Percentiles rank a stretch among this genome's conserved stretches.
These are phyloP conservation scores for Fabriciana adippe DNA, from an alignment of 2,888 invertebrate species.

Conservation along the genomic window DNA sequence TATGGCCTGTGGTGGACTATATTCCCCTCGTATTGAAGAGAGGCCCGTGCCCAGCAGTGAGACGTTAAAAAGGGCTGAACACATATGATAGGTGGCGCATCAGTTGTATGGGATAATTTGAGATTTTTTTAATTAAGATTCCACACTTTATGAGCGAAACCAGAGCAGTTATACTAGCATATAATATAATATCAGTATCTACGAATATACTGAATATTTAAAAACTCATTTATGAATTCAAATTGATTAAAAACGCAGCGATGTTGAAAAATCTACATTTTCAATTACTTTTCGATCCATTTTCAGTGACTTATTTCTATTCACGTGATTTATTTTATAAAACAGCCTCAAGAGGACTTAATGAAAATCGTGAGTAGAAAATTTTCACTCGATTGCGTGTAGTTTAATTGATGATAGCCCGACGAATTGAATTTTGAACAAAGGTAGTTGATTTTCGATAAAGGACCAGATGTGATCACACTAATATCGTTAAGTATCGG, in stretches of 20 bases:
- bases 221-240: background rate
- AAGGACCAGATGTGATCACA: slow-evolving; percentile 5
- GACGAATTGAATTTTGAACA: slow-evolving; percentile 21
- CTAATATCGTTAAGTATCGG: too few species aligned
- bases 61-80: too few species aligned
- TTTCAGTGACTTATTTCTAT: slow-evolving; percentile 13
- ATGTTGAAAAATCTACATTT: slow-evolving; percentile 1
- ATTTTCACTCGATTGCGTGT: slow-evolving; percentile 62
- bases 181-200: too few species aligned
- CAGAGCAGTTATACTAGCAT: too few species aligned
- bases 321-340: slow-evolving; percentile 25
- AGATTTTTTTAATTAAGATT: too few species aligned
- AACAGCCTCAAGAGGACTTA: slow-evolving; percentile 47
- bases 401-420: slow-evolving; percentile 55
- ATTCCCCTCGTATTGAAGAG: too few species aligned
- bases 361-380: slow-evolving; percentile 75
- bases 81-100: too few species aligned
- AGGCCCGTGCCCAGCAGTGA: too few species aligned
- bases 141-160: too few species aligned
- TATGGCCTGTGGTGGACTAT: too few species aligned
- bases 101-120: too few species aligned
- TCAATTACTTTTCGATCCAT: slow-evolving; percentile 5
- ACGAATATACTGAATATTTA: too few species aligned
- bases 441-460: slow-evolving; percentile 25
- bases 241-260: background rate